Conservation (phyloP, 2,888 invertebrate genomes). For the Siphlonurus alternatus region DNA sequence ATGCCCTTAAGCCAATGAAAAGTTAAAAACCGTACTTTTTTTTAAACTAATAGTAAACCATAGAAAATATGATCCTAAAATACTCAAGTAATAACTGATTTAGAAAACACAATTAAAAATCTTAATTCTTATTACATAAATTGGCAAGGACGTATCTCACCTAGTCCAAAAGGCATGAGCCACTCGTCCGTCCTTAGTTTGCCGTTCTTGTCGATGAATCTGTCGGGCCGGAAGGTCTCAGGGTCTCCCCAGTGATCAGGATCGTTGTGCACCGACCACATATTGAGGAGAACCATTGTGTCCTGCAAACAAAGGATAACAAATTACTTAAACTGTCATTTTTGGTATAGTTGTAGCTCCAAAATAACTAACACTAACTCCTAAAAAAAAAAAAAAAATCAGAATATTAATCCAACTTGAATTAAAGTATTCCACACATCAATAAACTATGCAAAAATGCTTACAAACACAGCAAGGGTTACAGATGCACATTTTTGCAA, state of each 20-base stretch:
- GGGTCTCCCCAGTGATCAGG: conserved; percentile 41
- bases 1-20: no score
- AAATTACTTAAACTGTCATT: not conserved
- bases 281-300: conserved; percentile 32
- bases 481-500: no score
- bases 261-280: conserved; percentile 39
- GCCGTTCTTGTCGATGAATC: conserved; percentile 38
- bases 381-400: no score
- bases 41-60: no score
- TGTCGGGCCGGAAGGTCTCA: conserved; percentile 41
- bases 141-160: no score
- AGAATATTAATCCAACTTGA: not conserved
- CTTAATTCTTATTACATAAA: no score
- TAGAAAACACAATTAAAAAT: no score
- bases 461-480: no score
- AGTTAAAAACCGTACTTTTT: no score
- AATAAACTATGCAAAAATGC: no score
- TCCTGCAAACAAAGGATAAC: conserved; percentile 22
- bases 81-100: no score
- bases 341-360: not conserved
- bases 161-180: conserved; percentile 46
- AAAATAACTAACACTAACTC: not conserved
- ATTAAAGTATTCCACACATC: not conserved
- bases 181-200: conserved; percentile 34
- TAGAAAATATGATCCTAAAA: no score